A percentile compares a stretch with the other conserved stretches of the same genome.
phyloP scores from a whole-genome alignment of 2,113 vertebrate genomes.

The Gila orcuttii region DNA sequence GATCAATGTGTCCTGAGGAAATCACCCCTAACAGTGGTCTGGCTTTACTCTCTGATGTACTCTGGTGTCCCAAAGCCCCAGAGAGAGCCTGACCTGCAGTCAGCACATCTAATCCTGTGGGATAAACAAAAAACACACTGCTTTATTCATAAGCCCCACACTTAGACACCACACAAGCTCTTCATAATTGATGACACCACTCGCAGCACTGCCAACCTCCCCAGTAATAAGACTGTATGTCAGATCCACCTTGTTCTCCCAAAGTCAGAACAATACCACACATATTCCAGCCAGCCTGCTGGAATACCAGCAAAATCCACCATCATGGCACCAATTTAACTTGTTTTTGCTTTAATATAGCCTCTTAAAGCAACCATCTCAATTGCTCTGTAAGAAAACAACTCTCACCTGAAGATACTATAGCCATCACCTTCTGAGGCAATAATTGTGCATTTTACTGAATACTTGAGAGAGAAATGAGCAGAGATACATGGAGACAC shows the following conservation, averaged over 20 bases:
- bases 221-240: conserved; percentile 51
- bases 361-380: not conserved
- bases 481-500: not conserved
- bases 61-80: conserved; percentile 43
- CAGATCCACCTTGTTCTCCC: conserved; percentile 37
- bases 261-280: conserved; percentile 30
- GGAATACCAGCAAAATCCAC: conserved; percentile 26
- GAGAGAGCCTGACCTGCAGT: conserved; percentile 40
- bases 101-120: conserved; percentile 41
- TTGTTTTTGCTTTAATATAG: conserved; percentile 5
- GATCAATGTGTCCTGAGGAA: conserved; percentile 9
- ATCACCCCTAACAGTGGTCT: conserved; percentile 16
- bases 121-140: conserved; percentile 43
- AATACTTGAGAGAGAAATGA: conserved; percentile 9
- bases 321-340: conserved; percentile 45
- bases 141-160: conserved; percentile 50
- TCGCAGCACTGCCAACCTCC: conserved; percentile 36
- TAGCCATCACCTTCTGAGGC: not conserved
- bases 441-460: conserved; percentile 6
- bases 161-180: conserved; percentile 51
- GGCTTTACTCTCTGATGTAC: conserved; percentile 44
- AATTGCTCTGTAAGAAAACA: conserved; percentile 18
- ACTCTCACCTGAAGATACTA: not conserved
- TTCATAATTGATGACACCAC: conserved; percentile 56
- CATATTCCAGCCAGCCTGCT: conserved; percentile 28